These are phyloP conservation scores for Mythimna impura DNA, from an alignment of 2,888 invertebrate genomes.

Conservation along the genomic window DNA sequence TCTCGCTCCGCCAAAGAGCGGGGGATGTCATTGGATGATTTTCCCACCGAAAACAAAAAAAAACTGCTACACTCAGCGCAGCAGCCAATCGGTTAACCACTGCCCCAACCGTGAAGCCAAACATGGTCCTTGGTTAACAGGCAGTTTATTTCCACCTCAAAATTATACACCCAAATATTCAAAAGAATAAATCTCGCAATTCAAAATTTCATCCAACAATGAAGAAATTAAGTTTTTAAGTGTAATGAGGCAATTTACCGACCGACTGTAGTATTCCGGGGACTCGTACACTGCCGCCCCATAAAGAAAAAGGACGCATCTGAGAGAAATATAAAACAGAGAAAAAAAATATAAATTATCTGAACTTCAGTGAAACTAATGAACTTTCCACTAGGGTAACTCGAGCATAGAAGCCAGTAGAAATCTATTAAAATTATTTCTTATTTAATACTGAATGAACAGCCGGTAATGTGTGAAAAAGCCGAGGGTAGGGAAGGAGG, in stretches of 20 bases:
- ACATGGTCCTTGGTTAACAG: neutral
- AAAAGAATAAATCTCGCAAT: slow-evolving; percentile 36
- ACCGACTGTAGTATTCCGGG: slow-evolving; percentile 59
- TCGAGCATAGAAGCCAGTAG: neutral
- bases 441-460: too few species aligned
- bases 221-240: slow-evolving; percentile 62
- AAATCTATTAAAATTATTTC: too few species aligned
- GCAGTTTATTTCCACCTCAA: slow-evolving; percentile 3
- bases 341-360: neutral
- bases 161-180: slow-evolving; percentile 26
- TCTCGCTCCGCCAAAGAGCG: too few species aligned
- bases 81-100: too few species aligned
- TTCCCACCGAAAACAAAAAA: too few species aligned
- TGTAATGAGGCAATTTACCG: slow-evolving; percentile 68
- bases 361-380: neutral
- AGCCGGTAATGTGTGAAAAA: too few species aligned
- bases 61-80: too few species aligned
- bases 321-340: neutral
- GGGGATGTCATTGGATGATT: too few species aligned
- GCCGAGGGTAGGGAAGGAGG: too few species aligned
- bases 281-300: slow-evolving; percentile 14
- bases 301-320: neutral
- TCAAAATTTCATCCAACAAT: slow-evolving; percentile 30
- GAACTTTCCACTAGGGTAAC: neutral
- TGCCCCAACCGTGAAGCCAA: too few species aligned